Base-by-base conservation (phyloP, 92 coral and sea anemone species). In the Diadumene lineata region DNA sequence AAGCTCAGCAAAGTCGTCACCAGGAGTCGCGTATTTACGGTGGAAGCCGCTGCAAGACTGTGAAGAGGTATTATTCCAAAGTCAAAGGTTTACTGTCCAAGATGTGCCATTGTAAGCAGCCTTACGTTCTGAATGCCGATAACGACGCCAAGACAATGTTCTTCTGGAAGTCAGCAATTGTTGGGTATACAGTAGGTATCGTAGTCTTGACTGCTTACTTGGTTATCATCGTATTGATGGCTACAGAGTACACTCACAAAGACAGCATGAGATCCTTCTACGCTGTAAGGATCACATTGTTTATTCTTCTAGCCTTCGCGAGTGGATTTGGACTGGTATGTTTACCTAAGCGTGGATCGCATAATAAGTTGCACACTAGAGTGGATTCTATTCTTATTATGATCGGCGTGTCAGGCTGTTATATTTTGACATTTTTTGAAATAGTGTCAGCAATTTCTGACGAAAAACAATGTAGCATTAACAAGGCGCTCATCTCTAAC, bases 321-420 rank as follows among this genome's bases (percentile, higher is more conserved):
- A 56, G 44, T 10, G 15, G 55, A n/a, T 56, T 30, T 8, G 77
- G 77, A 31, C 56, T 56, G 31, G 18, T 23, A 0, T 72, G 43
- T 34, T 55, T 72, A 28, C 48, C 58, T 38, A 38, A 13, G 24
- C 58, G 19, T 21, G 24, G 58, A 3, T 53, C 58, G 4, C 58
- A 53, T 9, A 53, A 21, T 16, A 62, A 31, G 53, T n/a, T 31
- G 26, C 77, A 72, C 50, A 72, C 66, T 0, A 72, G 10, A 43
- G 77, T 72, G 26, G 77, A 72, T 43, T 31, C 77, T 3, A 61
- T 61, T 21, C 55, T 72, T n/a, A 56, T 72, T n/a, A 72, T 72
- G 77, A 72, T 72, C 33, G 77, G 77, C 1, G 77, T 72, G 25
- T 18, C 65, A 29, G 67, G 77, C n/a, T 72, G 77, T 19, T 72